Evolutionary conservation across 2,113 vertebrate species (phyloP).

Genomic region (Bufo gargarizans): DNA sequence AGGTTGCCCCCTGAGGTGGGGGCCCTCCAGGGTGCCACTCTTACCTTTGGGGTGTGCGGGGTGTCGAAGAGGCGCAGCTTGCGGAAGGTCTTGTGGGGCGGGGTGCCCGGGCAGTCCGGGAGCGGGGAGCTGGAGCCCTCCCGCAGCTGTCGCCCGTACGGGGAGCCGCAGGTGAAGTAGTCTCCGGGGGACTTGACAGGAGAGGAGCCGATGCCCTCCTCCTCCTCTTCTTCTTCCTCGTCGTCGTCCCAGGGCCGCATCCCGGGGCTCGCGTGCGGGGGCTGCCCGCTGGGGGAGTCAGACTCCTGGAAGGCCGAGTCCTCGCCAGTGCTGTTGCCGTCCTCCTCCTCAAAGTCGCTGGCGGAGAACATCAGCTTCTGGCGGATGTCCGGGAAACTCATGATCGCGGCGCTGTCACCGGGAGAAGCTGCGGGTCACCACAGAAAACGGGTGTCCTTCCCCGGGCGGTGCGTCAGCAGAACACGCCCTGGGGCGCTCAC

Average conservation of each 20-base stretch:
- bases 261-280: slow-evolving; percentile 66
- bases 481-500: not conserved
- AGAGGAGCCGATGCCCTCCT: slow-evolving; percentile 86
- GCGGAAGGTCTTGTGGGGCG: slow-evolving; percentile 93
- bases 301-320: slow-evolving; percentile 94
- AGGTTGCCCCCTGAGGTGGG: not conserved
- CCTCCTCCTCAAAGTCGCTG: slow-evolving; percentile 87
- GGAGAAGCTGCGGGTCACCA: not conserved
- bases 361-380: slow-evolving; percentile 83
- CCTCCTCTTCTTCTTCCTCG: slow-evolving; percentile 88
- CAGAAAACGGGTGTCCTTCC: not conserved
- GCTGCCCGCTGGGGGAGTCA: slow-evolving; percentile 78
- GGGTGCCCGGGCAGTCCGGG: slow-evolving; percentile 88
- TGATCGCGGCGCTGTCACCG: not conserved
- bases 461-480: not conserved
- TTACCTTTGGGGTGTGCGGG: slow-evolving; percentile 94
- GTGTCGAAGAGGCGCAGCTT: slow-evolving; percentile 94
- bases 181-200: slow-evolving; percentile 76
- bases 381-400: slow-evolving; percentile 61
- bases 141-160: slow-evolving; percentile 57
- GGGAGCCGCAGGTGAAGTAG: slow-evolving; percentile 67
- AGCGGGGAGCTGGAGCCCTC: slow-evolving; percentile 78
- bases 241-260: slow-evolving; percentile 81
- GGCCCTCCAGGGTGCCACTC: slow-evolving; percentile 12
- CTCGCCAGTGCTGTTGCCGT: slow-evolving; percentile 87